These are phyloP conservation scores for Geodia barretti DNA, from an alignment of 37 sponge, comb jelly and placozoan genomes.

Conservation along the genomic window DNA sequence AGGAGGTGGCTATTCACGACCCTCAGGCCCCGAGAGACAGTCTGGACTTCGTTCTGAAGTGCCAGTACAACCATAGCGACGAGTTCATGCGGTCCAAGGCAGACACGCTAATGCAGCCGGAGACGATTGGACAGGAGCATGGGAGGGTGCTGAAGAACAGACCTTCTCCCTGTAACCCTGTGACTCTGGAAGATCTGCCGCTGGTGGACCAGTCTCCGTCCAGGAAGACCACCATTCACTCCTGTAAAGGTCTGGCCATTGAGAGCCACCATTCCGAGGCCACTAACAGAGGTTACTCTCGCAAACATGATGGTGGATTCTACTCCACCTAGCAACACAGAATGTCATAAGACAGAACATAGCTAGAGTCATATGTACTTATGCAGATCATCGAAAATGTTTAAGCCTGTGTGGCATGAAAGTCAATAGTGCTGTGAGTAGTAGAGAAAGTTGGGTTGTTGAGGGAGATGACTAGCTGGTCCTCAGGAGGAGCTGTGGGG, in stretches of 20 bases:
- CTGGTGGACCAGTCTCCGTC: conserved; percentile 38
- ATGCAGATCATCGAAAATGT: not conserved
- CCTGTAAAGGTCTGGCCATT: conserved; percentile 80
- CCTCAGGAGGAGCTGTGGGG: conserved; percentile 54
- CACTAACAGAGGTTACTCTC: conserved; percentile 96
- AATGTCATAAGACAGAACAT: not conserved
- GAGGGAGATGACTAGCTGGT: conserved; percentile 61
- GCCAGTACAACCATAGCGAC: conserved; percentile 90
- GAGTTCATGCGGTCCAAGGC: conserved; percentile 83
- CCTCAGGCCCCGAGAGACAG: conserved; percentile 89
- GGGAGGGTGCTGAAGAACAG: conserved; percentile 81
- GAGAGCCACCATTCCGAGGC: conserved; percentile 93
- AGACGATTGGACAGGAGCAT: conserved; percentile 74
- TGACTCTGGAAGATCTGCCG: conserved; percentile 52
- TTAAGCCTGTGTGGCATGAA: not conserved
- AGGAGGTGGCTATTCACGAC: conserved; percentile 74
- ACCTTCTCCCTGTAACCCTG: conserved; percentile 27
- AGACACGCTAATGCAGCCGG: conserved; percentile 82
- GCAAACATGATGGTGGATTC: conserved; percentile 98
- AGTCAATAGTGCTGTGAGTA: not conserved
- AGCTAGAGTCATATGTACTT: not conserved
- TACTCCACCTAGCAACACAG: conserved; percentile 70
- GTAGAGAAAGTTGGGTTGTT: conserved; percentile 70
- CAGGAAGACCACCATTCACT: conserved; percentile 61
- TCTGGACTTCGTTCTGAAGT: conserved; percentile 91